Conservation (phyloP, 1,140 invertebrate genomes). For the Anoplolepis gracilipes region DNA sequence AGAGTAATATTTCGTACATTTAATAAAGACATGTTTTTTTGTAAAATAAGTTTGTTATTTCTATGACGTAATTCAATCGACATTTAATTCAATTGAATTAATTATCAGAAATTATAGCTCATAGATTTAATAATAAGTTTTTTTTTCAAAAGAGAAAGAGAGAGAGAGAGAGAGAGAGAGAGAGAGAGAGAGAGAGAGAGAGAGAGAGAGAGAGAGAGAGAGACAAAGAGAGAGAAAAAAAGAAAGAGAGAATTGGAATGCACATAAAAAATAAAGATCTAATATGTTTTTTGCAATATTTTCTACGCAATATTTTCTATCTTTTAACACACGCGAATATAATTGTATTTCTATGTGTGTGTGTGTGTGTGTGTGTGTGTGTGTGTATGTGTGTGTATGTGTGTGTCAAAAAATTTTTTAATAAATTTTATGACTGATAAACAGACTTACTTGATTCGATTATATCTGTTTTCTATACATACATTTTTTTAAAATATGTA, state of each 20-base stretch:
- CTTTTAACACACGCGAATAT: neutral
- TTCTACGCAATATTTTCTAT: too few relatives aligned
- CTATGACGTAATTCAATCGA: neutral
- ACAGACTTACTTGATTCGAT: neutral
- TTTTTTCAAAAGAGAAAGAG: neutral
- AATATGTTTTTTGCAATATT: constrained; percentile 10
- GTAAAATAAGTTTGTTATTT: neutral
- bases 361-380: neutral
- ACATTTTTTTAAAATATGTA: constrained; percentile 24
- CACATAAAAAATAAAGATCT: neutral
- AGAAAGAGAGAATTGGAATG: constrained; percentile 13
- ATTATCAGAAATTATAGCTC: neutral
- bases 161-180: too few relatives aligned
- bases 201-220: neutral
- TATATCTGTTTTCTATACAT: constrained; percentile 5
- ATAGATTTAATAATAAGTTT: neutral
- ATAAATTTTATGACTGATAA: neutral
- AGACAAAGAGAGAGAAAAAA: too few relatives aligned
- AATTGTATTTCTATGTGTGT: neutral
- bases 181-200: neutral
- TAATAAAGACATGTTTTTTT: neutral
- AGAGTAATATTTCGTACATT: neutral
- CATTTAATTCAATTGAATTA: neutral
- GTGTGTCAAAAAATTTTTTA: constrained; percentile 14
- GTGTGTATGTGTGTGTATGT: neutral